Base-by-base conservation (phyloP, 2,113 vertebrate genomes). In the Charadrius vociferus region DNA sequence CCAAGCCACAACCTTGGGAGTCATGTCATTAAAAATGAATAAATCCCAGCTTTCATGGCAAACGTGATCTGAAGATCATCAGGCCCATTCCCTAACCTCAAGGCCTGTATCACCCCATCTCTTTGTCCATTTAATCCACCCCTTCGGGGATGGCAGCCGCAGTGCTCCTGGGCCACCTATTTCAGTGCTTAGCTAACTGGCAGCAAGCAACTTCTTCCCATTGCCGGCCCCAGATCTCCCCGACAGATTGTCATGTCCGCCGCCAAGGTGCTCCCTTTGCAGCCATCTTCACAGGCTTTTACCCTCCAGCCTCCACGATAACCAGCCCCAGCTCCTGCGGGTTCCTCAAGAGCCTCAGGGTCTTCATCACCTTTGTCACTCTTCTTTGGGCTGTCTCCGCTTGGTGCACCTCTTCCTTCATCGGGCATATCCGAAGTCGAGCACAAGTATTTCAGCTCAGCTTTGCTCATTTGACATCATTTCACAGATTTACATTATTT, bases 231-330 rank as follows among this genome's bases (percentile, higher is more conserved):
- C 55, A 52, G n/a, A n/a, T 19, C 17, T 39, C 36, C 70, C 58
- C 45, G 47, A 12, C 0, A 36, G 56, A 45, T 8, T 0, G 0
- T 14, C 75, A 56, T 10, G 9, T 17, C 41, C 1, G 0, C 14
- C 39, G 11, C 0, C 3, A 36, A 41, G 55, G 26, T 39, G 23
- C 18, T 27, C 27, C 56, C 22, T 80, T 45, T 37, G 50, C 88
- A 61, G 73, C 73, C 50, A 6, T 27, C 39, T 41, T 78, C 26
- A 41, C 34, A 12, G 23, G 30, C 15, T 20, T 32, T 9, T 12
- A 30, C 22, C 21, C n/a, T 30, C 62, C 68, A 87, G 41, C 37
- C 59, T 89, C 45, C 61, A 26, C 1, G 0, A 12, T 24, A 67
- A 79, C 18, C 61, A 79, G 9, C 27, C 56, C 59, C 67, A 74